Percentiles rank a stretch among this genome's conserved stretches.
These are phyloP conservation scores for Mactra quadrangularis DNA, from an alignment of 1,140 invertebrate species.

Conservation along the genomic window DNA sequence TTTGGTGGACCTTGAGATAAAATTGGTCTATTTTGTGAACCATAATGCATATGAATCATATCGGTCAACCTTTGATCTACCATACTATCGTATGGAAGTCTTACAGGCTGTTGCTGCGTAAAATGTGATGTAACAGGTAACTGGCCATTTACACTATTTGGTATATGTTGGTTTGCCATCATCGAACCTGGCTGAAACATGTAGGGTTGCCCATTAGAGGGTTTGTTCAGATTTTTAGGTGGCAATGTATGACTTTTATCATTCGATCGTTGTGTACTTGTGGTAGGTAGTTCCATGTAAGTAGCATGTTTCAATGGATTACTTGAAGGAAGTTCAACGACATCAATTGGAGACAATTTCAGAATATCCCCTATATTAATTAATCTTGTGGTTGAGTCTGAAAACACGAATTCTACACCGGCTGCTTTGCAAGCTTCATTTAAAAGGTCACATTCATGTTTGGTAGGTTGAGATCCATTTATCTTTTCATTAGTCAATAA, in stretches of 20 bases:
- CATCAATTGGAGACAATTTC: conserved; percentile 69
- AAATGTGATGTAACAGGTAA: conserved; percentile 4
- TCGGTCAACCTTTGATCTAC: conserved; percentile 18
- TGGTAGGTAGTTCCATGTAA: conserved; percentile 73
- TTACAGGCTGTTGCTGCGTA: conserved; percentile 1
- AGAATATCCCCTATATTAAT: conserved; percentile 75
- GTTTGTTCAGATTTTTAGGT: background rate
- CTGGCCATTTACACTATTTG: conserved; percentile 12
- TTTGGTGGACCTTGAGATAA: conserved; percentile 40
- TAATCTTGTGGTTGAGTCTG: conserved; percentile 75
- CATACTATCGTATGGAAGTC: background rate
- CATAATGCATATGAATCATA: conserved; percentile 17
- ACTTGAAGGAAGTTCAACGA: conserved; percentile 78
- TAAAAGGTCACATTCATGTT: conserved; percentile 76
- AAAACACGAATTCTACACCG: conserved; percentile 79
- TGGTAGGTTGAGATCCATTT: conserved; percentile 69
- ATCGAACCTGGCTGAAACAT: conserved; percentile 26
- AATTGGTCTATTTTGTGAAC: background rate
- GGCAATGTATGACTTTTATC: conserved; percentile 28
- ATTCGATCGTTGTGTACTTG: background rate
- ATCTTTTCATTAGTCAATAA: conserved; percentile 71
- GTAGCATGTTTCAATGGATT: conserved; percentile 80
- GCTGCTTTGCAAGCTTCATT: conserved; percentile 79
- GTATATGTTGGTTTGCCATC: conserved; percentile 21
- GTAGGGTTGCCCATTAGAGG: conserved; percentile 9